Evolutionary conservation across 1,140 invertebrate species (phyloP), one percentile per base, ranked within the genome.

Genomic region (Pachypsylla venusta): DNA sequence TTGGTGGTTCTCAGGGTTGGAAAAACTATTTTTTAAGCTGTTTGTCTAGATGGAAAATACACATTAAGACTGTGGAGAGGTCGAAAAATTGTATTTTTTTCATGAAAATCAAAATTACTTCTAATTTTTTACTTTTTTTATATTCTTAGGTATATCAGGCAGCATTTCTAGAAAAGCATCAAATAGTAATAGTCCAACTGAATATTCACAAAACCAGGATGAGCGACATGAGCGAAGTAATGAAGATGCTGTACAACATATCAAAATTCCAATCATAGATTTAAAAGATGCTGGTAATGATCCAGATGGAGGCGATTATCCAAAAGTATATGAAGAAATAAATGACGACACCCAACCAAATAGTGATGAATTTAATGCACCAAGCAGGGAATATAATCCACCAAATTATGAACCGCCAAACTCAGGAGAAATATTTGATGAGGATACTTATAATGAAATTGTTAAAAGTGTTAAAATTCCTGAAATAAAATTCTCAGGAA

Each of bases 391-490:
- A 22, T 48, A 48, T 48, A 22, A 48, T 19, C n/a, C 42, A 7
- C 42, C 42, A 48, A 22, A 48, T 19, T 10, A 10, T 19, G 22
- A 4, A 48, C 42, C 16, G 16, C 42, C 42, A 5, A 48, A 48
- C 7, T 48, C 42, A 48, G 42, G 42, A 5, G 42, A 48, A 19
- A n/a, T 48, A 48, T 48, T 48, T n/a, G 42, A 48, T 48, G 42
- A 48, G 16, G 42, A 48, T 22, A 48, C 42, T n/a, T 48, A 5
- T 22, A n/a, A 48, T n/a, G 16, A 48, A 4, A 48, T 48, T 10
- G 42, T 48, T 4, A 48, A 48, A 22, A 48, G 42, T 48, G 42
- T 48, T n/a, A 48, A 48, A 22, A 48, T 48, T 48, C 42, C 42
- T 22, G 22, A 48, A 7, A 19, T 48, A 7, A 48, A 19, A 48